These are phyloP conservation scores for Psilopsiagon aurifrons DNA, from an alignment of 2,113 vertebrate species.

Conservation along the genomic window DNA sequence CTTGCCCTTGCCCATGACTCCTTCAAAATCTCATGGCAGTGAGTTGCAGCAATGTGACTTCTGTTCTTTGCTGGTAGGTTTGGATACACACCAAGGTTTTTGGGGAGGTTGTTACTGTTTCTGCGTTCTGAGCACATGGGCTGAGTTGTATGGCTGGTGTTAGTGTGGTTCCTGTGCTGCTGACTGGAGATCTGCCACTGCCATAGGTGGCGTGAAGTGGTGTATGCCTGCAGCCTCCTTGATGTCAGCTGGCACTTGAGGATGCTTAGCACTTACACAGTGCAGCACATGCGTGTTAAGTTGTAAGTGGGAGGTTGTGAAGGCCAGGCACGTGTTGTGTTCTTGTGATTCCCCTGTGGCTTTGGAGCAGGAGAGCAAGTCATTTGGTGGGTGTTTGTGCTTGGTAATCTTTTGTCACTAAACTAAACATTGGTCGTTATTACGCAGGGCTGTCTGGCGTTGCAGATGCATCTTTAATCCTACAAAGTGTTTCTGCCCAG, in stretches of 20 bases:
- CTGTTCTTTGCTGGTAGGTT: not conserved
- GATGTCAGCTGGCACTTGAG: not conserved
- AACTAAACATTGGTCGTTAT: not conserved
- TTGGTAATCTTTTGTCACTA: not conserved
- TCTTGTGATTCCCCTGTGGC: not conserved
- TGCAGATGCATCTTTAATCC: not conserved
- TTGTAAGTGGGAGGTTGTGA: not conserved
- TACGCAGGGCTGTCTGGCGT: not conserved
- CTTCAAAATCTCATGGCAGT: not conserved
- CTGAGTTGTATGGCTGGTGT: not conserved
- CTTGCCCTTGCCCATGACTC: not conserved
- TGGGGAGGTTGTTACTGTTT: not conserved
- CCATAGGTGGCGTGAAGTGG: not conserved
- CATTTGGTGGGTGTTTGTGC: not conserved
- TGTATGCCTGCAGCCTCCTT: not conserved
- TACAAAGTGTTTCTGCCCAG: not conserved
- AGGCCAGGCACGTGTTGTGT: rapidly evolving
- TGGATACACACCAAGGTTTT: not conserved
- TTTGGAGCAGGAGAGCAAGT: not conserved
- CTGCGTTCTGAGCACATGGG: not conserved
- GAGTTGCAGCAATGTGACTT: not conserved
- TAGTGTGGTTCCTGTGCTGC: not conserved
- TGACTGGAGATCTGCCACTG: not conserved
- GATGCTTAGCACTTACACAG: not conserved
- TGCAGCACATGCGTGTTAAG: not conserved